These are phyloP conservation scores for Tachyglossus aculeatus DNA, from an alignment of 2,797 vertebrate genomes.

Conservation along the genomic window DNA sequence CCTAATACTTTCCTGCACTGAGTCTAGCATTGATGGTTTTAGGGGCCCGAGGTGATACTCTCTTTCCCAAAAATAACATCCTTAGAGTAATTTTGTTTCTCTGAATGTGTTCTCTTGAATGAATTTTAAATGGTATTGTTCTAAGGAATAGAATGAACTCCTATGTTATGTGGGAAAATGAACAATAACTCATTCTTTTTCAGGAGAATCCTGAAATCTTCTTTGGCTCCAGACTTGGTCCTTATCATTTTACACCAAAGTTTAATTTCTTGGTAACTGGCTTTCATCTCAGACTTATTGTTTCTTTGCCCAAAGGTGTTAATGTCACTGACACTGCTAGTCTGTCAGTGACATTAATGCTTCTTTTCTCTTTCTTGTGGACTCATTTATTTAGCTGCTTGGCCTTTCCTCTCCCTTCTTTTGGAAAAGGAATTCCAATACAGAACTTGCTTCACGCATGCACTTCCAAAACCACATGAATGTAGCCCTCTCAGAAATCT, in stretches of 20 bases:
- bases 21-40: not conserved
- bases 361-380: not conserved
- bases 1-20: not conserved
- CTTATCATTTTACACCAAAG: conserved; percentile 9
- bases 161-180: conserved; percentile 9
- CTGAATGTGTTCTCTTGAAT: conserved; percentile 17
- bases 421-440: not conserved
- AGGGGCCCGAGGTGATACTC: conserved; percentile 25
- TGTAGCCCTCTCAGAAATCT: too few relatives aligned
- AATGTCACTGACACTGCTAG: too few relatives aligned
- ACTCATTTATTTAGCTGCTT: not conserved
- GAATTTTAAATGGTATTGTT: conserved; percentile 31
- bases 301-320: too few relatives aligned
- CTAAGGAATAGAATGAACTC: conserved; percentile 22
- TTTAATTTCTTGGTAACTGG: not conserved
- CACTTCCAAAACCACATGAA: not conserved
- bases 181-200: conserved; percentile 39
- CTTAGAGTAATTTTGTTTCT: conserved; percentile 28
- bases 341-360: not conserved
- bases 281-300: not conserved
- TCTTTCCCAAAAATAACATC: conserved; percentile 46
- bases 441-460: not conserved
- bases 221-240: not conserved
- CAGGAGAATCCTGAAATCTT: not conserved
- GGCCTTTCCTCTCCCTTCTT: not conserved